Conservation (phyloP, 2,113 vertebrate species). For the Trachemys scripta region DNA sequence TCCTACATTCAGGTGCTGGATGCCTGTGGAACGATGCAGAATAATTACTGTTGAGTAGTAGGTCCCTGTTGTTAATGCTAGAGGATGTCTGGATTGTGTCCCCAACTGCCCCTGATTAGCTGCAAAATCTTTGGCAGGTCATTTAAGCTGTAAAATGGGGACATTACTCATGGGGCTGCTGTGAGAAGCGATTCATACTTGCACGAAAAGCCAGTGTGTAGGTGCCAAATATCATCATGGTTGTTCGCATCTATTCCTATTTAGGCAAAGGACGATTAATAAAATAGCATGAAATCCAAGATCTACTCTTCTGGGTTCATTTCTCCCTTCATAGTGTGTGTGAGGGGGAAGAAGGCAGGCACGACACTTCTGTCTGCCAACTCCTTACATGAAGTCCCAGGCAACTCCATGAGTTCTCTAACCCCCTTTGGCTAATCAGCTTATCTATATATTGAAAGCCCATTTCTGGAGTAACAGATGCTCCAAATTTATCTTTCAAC, state of each 20-base stretch:
- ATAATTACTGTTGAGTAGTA: neutral
- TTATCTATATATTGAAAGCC: slow-evolving; percentile 24
- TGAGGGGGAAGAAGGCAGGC: neutral
- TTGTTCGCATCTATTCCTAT: neutral
- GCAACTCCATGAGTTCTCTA: neutral
- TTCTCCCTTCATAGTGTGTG: neutral
- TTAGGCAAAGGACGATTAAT: neutral
- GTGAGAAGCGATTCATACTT: neutral
- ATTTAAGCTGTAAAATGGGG: neutral
- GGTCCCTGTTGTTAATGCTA: neutral
- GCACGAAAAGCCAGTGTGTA: neutral
- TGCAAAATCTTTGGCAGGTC: neutral
- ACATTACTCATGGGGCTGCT: neutral
- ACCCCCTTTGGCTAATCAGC: neutral
- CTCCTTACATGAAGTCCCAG: neutral
- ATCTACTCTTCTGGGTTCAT: neutral
- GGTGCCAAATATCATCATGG: neutral
- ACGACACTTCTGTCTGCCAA: neutral
- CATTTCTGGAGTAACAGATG: slow-evolving; percentile 48
- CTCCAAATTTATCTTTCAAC: slow-evolving; percentile 56
- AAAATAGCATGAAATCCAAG: neutral
- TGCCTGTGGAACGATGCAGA: neutral
- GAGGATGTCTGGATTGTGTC: neutral
- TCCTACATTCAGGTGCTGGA: neutral
- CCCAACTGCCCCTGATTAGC: neutral